Percentiles rank a stretch among this genome's conserved stretches.
Evolutionary conservation across 2,888 invertebrate genomes (phyloP).

Genomic region (Acrocyrtus sp.): DNA sequence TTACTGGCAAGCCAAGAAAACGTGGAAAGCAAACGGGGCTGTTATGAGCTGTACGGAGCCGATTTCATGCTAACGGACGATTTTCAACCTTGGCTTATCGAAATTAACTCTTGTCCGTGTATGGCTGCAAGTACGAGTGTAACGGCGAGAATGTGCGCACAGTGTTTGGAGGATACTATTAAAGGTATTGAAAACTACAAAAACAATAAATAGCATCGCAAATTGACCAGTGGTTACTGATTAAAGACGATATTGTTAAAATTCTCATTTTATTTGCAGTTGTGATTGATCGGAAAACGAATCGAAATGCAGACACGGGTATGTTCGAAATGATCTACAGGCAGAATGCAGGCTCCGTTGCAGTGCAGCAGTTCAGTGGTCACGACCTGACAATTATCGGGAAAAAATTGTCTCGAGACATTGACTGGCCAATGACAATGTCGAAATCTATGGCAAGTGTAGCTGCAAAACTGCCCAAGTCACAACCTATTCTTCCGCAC

Average conservation of each 20-base stretch:
- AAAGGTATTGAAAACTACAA: too few relatives aligned
- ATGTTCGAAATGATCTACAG: slow-evolving; percentile 83
- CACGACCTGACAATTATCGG: slow-evolving; percentile 59
- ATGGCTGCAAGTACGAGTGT: slow-evolving; percentile 86
- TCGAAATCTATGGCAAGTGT: slow-evolving; percentile 22
- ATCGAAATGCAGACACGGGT: slow-evolving; percentile 81
- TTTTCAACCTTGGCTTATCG: slow-evolving; percentile 88
- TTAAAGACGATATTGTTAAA: background rate
- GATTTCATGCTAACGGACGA: slow-evolving; percentile 91
- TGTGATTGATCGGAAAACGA: slow-evolving; percentile 78
- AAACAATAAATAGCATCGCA: background rate
- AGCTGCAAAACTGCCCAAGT: background rate
- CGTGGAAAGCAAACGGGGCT: slow-evolving; percentile 73
- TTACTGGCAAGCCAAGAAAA: slow-evolving; percentile 78
- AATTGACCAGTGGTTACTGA: slow-evolving; percentile 1
- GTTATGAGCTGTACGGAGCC: slow-evolving; percentile 91
- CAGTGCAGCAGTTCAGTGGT: slow-evolving; percentile 56
- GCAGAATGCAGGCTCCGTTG: slow-evolving; percentile 76
- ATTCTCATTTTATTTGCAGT: slow-evolving; percentile 70
- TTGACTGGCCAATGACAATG: slow-evolving; percentile 62
- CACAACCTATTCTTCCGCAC: slow-evolving; percentile 5
- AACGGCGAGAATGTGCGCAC: slow-evolving; percentile 83
- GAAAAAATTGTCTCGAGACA: slow-evolving; percentile 58
- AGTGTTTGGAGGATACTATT: slow-evolving; percentile 83
- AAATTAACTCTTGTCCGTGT: slow-evolving; percentile 91